A percentile compares a stretch with the other conserved stretches of the same genome.
phyloP scores from a whole-genome alignment of 37 sponge, comb jelly and placozoan genomes.

The Halichondria panicea region DNA sequence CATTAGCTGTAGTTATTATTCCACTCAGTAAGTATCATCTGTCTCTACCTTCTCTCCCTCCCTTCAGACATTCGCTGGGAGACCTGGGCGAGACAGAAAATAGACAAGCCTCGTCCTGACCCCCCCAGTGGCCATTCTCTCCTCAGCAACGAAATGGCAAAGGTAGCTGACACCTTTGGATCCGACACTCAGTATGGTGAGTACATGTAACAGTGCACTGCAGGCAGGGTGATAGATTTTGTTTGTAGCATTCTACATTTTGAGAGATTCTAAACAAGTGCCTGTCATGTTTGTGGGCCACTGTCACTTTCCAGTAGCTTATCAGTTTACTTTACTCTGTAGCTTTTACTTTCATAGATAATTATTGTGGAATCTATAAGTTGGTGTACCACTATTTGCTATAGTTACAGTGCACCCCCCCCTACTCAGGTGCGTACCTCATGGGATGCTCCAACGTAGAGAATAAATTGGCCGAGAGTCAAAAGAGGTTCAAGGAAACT shows the following conservation, averaged over 20 bases:
- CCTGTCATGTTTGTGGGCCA: too few species aligned
- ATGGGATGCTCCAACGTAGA: constrained; percentile 64
- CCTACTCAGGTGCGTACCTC: constrained; percentile 60
- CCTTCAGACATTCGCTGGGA: constrained; percentile 55
- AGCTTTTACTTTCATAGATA: neutral
- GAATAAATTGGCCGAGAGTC: constrained; percentile 47
- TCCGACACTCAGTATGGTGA: constrained; percentile 71
- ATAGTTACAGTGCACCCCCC: neutral
- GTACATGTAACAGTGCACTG: too few species aligned
- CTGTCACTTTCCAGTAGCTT: too few species aligned
- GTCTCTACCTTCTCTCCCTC: neutral
- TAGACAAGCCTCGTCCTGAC: constrained; percentile 42
- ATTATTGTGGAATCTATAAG: neutral
- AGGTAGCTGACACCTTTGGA: constrained; percentile 53
- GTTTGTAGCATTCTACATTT: too few species aligned
- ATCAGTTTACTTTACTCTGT: too few species aligned
- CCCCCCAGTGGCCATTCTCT: constrained; percentile 24
- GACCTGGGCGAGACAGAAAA: constrained; percentile 25
- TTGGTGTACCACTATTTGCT: neutral
- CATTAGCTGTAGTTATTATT: too few species aligned
- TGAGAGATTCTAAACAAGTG: too few species aligned
- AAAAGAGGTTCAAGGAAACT: constrained; percentile 30
- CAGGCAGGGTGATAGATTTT: too few species aligned
- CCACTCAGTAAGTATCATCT: neutral
- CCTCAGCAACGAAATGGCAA: constrained; percentile 35